A percentile compares a stretch with the other conserved stretches of the same genome.
Conservation (phyloP, 2,113 vertebrate species). For the Candoia aspera region DNA sequence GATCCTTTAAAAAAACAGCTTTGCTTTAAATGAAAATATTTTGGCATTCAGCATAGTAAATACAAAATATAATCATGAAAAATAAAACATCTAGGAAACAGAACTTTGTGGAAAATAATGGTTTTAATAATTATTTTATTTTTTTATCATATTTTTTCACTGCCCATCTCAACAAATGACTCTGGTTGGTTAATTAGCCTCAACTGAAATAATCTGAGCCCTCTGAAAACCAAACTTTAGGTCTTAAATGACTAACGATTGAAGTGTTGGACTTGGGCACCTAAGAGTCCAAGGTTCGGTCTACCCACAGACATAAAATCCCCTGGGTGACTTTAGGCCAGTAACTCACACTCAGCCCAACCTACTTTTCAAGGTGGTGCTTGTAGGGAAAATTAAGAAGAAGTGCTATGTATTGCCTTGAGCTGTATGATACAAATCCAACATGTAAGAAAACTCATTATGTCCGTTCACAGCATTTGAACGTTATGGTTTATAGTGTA, state of each 20-base stretch:
- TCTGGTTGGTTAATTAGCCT: too few species aligned
- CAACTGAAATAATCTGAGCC: neutral
- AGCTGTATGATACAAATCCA: neutral
- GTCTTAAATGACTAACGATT: neutral
- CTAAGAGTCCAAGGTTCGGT: neutral
- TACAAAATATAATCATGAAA: neutral
- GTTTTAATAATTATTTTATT: slow-evolving; percentile 9
- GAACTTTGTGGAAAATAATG: neutral
- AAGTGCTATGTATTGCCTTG: neutral
- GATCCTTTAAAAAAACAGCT: slow-evolving; percentile 37
- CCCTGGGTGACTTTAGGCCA: neutral
- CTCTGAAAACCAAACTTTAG: neutral
- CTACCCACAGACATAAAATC: neutral
- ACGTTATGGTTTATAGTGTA: slow-evolving; percentile 15
- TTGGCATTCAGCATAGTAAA: slow-evolving; percentile 22
- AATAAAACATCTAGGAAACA: slow-evolving; percentile 11
- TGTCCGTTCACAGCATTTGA: slow-evolving; percentile 30
- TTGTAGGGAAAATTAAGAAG: neutral
- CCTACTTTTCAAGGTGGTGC: neutral
- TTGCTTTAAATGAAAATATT: slow-evolving; percentile 37
- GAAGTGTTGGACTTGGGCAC: neutral
- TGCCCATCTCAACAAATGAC: too few species aligned
- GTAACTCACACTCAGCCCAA: neutral
- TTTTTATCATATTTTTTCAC: too few species aligned
- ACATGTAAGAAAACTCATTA: neutral